Percentiles rank a stretch among this genome's conserved stretches.
phyloP scores from a whole-genome alignment of 2,888 invertebrate genomes.

The Tetanocera ferruginea region DNA sequence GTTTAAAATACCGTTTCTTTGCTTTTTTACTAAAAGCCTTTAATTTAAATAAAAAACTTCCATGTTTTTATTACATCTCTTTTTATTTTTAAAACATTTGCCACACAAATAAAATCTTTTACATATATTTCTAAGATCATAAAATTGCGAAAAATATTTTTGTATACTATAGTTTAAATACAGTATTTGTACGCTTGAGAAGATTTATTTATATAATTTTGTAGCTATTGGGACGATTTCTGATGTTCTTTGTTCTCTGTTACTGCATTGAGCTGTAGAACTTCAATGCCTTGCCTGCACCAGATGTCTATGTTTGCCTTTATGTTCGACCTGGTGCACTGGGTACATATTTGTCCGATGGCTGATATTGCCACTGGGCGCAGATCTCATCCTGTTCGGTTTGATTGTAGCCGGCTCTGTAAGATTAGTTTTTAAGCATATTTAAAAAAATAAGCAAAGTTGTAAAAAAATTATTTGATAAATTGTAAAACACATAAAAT shows the following conservation, averaged over 20 bases:
- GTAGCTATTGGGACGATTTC: not conserved
- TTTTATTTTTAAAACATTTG: too few species aligned
- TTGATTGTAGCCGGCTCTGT: conserved; percentile 75
- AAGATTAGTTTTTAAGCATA: conserved; percentile 42
- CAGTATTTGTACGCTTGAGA: not conserved
- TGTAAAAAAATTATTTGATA: not conserved
- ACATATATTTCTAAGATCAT: not conserved
- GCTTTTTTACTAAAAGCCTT: too few species aligned
- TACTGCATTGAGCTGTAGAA: not conserved
- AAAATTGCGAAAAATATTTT: conserved; percentile 25
- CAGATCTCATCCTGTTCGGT: conserved; percentile 74
- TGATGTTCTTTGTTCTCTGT: not conserved
- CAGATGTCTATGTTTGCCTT: not conserved
- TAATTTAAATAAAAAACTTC: too few species aligned
- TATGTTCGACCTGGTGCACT: conserved; percentile 63
- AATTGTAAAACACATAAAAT: too few species aligned
- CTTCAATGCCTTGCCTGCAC: not conserved
- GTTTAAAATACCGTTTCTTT: too few species aligned
- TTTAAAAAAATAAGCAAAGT: not conserved
- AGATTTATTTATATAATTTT: not conserved
- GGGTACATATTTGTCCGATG: conserved; percentile 76
- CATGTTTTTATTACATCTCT: too few species aligned
- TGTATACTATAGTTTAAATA: not conserved
- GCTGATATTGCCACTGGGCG: conserved; percentile 75
- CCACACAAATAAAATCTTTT: not conserved